phyloP scores from a whole-genome alignment of 2,888 invertebrate species.

The Lepidocyrtinus sp. region DNA sequence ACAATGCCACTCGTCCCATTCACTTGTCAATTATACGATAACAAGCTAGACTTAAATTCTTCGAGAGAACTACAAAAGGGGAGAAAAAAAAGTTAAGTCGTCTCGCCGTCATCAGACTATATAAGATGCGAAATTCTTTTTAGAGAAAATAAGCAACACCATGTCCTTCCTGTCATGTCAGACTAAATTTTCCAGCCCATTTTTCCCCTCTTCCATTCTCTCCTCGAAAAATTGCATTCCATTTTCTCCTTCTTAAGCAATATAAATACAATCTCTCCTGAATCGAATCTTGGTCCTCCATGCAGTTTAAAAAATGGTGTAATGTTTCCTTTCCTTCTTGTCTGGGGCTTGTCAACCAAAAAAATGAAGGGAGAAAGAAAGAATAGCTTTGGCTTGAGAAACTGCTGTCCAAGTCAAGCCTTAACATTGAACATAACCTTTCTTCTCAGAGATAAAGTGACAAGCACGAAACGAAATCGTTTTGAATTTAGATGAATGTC shows the following conservation, averaged over 20 bases:
- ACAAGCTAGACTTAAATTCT: constrained; percentile 5
- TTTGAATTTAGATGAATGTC: constrained; percentile 18
- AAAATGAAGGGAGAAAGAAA: constrained; percentile 14
- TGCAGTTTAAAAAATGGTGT: constrained; percentile 8
- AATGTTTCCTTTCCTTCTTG: constrained; percentile 6
- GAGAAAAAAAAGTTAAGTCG: too few relatives aligned
- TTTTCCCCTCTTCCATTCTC: neutral
- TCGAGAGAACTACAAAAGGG: neutral
- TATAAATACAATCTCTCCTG: neutral
- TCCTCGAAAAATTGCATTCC: neutral
- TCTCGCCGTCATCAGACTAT: too few relatives aligned
- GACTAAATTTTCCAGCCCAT: too few relatives aligned
- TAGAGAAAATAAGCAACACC: too few relatives aligned
- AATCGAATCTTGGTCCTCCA: neutral
- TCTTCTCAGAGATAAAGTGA: constrained; percentile 5
- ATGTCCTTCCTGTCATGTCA: too few relatives aligned
- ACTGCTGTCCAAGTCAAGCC: neutral
- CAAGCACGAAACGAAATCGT: constrained; percentile 3
- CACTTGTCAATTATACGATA: constrained; percentile 25
- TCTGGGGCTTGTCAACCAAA: neutral
- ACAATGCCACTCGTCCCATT: constrained; percentile 14
- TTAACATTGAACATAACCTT: constrained; percentile 5
- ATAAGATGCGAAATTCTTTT: too few relatives aligned
- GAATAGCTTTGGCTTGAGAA: neutral
- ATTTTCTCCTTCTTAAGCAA: neutral